Evolutionary conservation across 2,888 invertebrate species (phyloP), one percentile per base, ranked within the genome.

Genomic region (Drosophila lacicola): DNA sequence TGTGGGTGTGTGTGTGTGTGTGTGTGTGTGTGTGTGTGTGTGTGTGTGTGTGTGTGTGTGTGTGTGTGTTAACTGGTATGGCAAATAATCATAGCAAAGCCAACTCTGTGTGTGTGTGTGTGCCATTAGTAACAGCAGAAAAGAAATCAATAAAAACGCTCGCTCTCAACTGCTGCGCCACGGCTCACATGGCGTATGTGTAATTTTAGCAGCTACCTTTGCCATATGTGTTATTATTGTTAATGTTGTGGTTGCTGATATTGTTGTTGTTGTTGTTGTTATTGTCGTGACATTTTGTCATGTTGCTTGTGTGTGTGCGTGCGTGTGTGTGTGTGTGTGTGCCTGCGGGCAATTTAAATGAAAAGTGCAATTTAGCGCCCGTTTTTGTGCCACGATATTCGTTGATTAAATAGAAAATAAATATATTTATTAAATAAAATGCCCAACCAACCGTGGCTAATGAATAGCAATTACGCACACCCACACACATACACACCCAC

Each of bases 71-170:
- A 36, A 19, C 14, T 55, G 50, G 65, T 54, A 61, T 82, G 70
- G 65, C 25, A 65, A 78, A 69, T 78, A 84, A 74, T 73, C 74
- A 65, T 70, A 54, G 87, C 61, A 80, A 83, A 74, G 70, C 65
- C 64, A 63, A 53, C 29, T 29, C 29, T 37, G 42, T 58, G 55
- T 58, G 70, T 65, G 60, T 68, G 64, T 55, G 79, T 61, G 53
- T 57, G 84, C 86, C 87, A 83, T 88, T 86, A 88, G 86, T 75
- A 88, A 81, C 71, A 54, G 70, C 63, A 72, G 60, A 78, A 83
- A 87, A 83, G 77, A 83, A 88, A 83, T 83, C 83, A 88, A 88
- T 83, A 83, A 88, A 85, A 74, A 65, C 66, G 67, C 87, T 53
- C 53, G 67, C 87, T 53, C 53, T 72, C 64, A 74, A 69, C 78